Percentiles rank a stretch among this genome's conserved stretches.
phyloP scores from a whole-genome alignment of 1,140 invertebrate species.

The Phthorimaea operculella region DNA sequence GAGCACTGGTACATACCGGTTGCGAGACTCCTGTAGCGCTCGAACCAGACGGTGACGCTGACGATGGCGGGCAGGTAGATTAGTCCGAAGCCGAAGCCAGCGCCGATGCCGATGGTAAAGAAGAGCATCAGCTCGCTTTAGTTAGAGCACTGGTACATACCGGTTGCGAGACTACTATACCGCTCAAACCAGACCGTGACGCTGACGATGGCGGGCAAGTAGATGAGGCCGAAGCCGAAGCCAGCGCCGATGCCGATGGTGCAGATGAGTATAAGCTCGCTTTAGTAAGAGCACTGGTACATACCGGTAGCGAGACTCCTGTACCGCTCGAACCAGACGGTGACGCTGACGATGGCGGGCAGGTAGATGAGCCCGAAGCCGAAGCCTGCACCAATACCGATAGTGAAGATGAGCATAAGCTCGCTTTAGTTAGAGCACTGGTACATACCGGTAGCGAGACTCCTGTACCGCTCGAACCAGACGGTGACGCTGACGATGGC shows the following conservation, averaged over 20 bases:
- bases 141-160: no score
- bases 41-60: constrained; percentile 94
- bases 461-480: constrained; percentile 92
- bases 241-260: constrained; percentile 91
- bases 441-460: constrained; percentile 87
- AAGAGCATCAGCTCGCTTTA: constrained; percentile 84
- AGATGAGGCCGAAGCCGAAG: constrained; percentile 93
- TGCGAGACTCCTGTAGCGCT: constrained; percentile 88
- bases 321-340: constrained; percentile 92
- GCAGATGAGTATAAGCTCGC: constrained; percentile 85
- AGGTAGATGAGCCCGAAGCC: constrained; percentile 95
- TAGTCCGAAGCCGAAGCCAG: constrained; percentile 92
- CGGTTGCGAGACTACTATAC: constrained; percentile 88
- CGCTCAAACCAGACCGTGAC: constrained; percentile 96
- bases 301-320: constrained; percentile 85
- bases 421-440: constrained; percentile 78
- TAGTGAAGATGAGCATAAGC: constrained; percentile 84
- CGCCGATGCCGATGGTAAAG: constrained; percentile 88
- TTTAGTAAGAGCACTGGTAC: no score
- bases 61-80: constrained; percentile 96
- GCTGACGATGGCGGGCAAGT: constrained; percentile 93
- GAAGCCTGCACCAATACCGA: no score
- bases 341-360: constrained; percentile 94
- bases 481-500: constrained; percentile 95
- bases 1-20: constrained; percentile 78